Percentiles rank a stretch among this genome's conserved stretches.
phyloP scores from a whole-genome alignment of 2,888 invertebrate species.

The Nesidiocoris tenuis region DNA sequence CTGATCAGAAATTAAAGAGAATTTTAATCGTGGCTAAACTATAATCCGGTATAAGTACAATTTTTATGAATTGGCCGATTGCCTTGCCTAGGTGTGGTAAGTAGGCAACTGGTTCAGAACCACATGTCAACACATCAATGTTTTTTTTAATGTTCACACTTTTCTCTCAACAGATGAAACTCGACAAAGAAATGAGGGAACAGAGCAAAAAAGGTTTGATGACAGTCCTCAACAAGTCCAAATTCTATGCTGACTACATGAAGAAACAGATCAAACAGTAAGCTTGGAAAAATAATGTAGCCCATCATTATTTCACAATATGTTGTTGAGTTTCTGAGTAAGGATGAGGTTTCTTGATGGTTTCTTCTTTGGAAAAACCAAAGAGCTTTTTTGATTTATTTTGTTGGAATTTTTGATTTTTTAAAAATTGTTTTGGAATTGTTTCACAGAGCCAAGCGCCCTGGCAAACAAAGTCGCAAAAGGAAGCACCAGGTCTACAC shows the following conservation, averaged over 20 bases:
- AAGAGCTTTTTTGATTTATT: background rate
- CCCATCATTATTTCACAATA: too few relatives aligned
- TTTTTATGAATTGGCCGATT: too few relatives aligned
- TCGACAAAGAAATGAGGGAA: constrained; percentile 47
- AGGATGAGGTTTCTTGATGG: background rate
- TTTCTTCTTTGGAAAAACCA: background rate
- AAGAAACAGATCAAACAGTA: constrained; percentile 46
- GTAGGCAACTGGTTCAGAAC: too few relatives aligned
- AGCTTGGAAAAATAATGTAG: too few relatives aligned
- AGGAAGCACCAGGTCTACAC: background rate
- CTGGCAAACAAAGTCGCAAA: background rate
- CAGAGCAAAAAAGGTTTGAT: constrained; percentile 49
- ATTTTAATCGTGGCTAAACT: too few relatives aligned
- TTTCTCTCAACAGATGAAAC: background rate
- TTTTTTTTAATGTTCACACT: too few relatives aligned
- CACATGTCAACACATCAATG: too few relatives aligned
- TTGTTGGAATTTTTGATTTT: background rate
- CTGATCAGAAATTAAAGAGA: too few relatives aligned
- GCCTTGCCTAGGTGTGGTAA: too few relatives aligned
- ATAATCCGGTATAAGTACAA: too few relatives aligned
- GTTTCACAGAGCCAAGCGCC: background rate
- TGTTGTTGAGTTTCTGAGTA: background rate
- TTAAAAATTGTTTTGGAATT: too few relatives aligned
- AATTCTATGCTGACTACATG: constrained; percentile 49
- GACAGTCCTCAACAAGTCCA: constrained; percentile 50